These are phyloP conservation scores for Idaea dimidiata DNA, from an alignment of 2,888 invertebrate species.

Conservation along the genomic window DNA sequence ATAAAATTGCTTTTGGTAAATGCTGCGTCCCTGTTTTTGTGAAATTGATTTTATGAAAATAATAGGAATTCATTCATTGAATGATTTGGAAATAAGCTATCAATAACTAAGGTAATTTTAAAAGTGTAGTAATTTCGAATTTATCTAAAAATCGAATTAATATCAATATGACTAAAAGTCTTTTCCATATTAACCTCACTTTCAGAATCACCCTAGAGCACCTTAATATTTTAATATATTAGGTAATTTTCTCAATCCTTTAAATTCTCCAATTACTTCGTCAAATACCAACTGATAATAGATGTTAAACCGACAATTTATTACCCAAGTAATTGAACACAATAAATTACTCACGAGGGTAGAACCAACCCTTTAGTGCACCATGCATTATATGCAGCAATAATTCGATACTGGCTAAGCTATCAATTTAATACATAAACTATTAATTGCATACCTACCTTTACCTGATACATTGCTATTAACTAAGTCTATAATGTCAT, in stretches of 20 bases:
- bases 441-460: slow-evolving; percentile 5
- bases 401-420: not conserved
- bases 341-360: not conserved
- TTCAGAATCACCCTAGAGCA: no score
- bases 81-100: no score
- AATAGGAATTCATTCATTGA: no score
- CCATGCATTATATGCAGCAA: not conserved
- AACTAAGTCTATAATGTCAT: not conserved
- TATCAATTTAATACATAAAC: slow-evolving; percentile 1
- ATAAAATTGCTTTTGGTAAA: no score
- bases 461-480: not conserved
- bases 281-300: not conserved
- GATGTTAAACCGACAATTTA: slow-evolving; percentile 20
- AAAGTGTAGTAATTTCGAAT: no score
- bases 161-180: no score
- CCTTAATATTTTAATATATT: no score
- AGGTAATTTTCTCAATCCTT: not conserved
- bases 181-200: no score
- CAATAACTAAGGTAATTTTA: no score
- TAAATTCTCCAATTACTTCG: slow-evolving; percentile 6
- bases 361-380: not conserved
- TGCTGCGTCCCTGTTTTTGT: no score
- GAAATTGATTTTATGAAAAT: no score
- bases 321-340: not conserved
- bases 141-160: no score